Evolutionary conservation across 2,113 vertebrate genomes (phyloP).

Genomic region (Anhinga rufa): DNA sequence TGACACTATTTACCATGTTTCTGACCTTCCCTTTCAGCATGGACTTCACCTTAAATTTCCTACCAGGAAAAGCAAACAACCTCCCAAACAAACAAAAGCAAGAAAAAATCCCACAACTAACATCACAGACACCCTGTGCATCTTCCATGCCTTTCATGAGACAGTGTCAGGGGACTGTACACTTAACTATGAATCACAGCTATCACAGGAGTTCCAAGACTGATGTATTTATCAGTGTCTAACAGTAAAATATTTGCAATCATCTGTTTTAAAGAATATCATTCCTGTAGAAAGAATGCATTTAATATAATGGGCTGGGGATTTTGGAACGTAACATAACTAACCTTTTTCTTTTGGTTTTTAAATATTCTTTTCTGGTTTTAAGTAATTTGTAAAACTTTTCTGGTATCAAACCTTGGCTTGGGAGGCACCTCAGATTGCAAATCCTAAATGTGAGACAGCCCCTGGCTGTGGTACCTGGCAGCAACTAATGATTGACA

Average conservation of each 20-base stretch:
- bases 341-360: conserved; percentile 73
- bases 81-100: not conserved
- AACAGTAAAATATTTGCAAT: conserved; percentile 77
- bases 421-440: not conserved
- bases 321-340: conserved; percentile 79
- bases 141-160: not conserved
- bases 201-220: not conserved
- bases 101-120: not conserved
- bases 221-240: conserved; percentile 58
- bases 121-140: not conserved
- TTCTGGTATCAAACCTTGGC: conserved; percentile 70
- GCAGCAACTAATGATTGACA: no score
- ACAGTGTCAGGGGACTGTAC: not conserved
- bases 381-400: conserved; percentile 71
- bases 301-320: conserved; percentile 74
- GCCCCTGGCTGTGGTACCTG: no score
- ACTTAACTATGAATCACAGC: not conserved
- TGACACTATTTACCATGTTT: not conserved
- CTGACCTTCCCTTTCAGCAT: not conserved
- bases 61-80: not conserved
- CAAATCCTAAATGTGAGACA: no score
- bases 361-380: conserved; percentile 63
- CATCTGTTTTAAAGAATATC: conserved; percentile 71
- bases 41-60: not conserved
- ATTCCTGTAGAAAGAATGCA: conserved; percentile 78